These are phyloP conservation scores for Thaleichthys pacificus DNA, from an alignment of 2,797 vertebrate genomes.

Conservation along the genomic window DNA sequence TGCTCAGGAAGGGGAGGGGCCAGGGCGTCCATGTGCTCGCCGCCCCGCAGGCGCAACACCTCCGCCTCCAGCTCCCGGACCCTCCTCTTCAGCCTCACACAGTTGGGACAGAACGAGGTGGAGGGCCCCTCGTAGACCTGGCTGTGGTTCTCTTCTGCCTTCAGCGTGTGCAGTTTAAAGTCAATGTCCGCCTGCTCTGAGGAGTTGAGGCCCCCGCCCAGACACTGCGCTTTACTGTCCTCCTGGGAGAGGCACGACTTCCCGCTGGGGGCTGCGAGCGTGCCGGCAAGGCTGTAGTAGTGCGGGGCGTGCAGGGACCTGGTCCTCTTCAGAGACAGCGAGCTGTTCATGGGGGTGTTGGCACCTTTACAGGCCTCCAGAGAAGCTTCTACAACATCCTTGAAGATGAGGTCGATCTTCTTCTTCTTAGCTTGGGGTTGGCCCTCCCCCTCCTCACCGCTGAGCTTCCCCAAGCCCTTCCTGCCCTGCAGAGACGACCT, in stretches of 20 bases:
- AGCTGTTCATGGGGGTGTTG: slow-evolving; percentile 74
- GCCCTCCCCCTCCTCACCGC: slow-evolving; percentile 78
- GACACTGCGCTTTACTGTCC: slow-evolving; percentile 72
- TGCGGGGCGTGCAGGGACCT: slow-evolving; percentile 70
- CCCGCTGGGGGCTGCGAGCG: slow-evolving; percentile 43
- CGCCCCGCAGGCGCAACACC: slow-evolving; percentile 84
- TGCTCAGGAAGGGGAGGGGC: slow-evolving; percentile 80
- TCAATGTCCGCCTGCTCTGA: slow-evolving; percentile 70
- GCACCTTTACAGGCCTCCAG: slow-evolving; percentile 76
- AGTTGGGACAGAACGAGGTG: slow-evolving; percentile 95
- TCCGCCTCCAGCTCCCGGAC: slow-evolving; percentile 92
- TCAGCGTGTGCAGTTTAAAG: slow-evolving; percentile 72
- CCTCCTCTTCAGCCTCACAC: slow-evolving; percentile 89
- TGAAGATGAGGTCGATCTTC: slow-evolving; percentile 95
- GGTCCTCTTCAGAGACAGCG: slow-evolving; percentile 70
- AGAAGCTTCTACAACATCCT: slow-evolving; percentile 89
- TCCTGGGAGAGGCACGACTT: slow-evolving; percentile 58
- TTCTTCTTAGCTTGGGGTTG: slow-evolving; percentile 90
- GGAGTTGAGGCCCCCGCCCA: slow-evolving; percentile 48
- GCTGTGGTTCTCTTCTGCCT: slow-evolving; percentile 77
- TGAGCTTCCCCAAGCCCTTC: slow-evolving; percentile 77
- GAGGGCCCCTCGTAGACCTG: slow-evolving; percentile 77
- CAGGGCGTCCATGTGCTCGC: slow-evolving; percentile 68
- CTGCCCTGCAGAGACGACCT: slow-evolving; percentile 74
- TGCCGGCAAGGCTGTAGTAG: slow-evolving; percentile 64